phyloP scores from a whole-genome alignment of 2,113 vertebrate genomes.

The Ciconia boyciana region DNA sequence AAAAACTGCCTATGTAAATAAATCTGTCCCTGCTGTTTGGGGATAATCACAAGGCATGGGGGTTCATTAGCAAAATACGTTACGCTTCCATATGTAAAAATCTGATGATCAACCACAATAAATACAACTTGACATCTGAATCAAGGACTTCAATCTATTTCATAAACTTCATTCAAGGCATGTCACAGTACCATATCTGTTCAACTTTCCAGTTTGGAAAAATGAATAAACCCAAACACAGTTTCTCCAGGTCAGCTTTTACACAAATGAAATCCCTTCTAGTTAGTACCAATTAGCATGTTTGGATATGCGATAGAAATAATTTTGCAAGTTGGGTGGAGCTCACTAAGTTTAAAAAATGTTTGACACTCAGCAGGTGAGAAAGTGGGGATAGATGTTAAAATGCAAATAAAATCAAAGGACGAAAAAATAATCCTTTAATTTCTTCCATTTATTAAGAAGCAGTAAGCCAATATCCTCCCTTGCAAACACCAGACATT shows the following conservation, averaged over 20 bases:
- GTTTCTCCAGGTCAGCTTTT: not conserved
- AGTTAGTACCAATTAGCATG: not conserved
- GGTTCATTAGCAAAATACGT: not conserved
- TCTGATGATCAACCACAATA: not conserved
- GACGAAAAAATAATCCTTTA: not conserved
- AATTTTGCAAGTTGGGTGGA: not conserved
- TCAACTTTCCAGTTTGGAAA: not conserved
- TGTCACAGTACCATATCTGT: not conserved
- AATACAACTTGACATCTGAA: not conserved
- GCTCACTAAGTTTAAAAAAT: not conserved
- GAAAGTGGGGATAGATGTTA: not conserved
- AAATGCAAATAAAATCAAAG: not conserved
- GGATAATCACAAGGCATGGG: not conserved
- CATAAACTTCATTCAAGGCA: not conserved
- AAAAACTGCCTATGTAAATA: not conserved
- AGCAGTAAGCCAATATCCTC: not conserved
- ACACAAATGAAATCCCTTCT: not conserved
- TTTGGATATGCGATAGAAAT: not conserved
- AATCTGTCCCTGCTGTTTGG: not conserved
- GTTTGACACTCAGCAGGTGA: not conserved
- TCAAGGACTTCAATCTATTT: not conserved
- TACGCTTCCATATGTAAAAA: not conserved
- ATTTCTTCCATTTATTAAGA: not conserved
- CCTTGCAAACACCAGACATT: not conserved
- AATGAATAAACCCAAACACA: not conserved